phyloP scores from a whole-genome alignment of 2,797 vertebrate genomes.

The Smutsia temminckii region DNA sequence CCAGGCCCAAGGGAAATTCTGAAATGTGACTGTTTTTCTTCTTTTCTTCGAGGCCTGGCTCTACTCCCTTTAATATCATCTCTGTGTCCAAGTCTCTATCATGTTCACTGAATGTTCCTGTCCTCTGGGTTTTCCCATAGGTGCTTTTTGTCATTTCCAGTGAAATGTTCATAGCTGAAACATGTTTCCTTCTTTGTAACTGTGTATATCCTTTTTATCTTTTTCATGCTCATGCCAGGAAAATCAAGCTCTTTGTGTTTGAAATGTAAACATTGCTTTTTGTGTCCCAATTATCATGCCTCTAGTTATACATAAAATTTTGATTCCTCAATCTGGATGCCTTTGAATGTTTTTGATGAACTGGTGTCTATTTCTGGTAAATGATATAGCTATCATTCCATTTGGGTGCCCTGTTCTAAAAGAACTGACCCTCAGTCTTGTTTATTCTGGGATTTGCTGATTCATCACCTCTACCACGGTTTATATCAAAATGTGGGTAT shows the following conservation, averaged over 20 bases:
- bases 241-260: constrained; percentile 64
- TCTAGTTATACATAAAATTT: constrained; percentile 58
- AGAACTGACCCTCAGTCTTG: background rate
- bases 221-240: constrained; percentile 61
- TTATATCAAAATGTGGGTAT: constrained; percentile 5
- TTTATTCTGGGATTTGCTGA: constrained; percentile 23
- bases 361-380: constrained; percentile 27
- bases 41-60: background rate
- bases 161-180: constrained; percentile 42
- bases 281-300: constrained; percentile 54
- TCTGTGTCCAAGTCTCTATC: background rate
- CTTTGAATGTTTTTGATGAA: constrained; percentile 19
- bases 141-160: constrained; percentile 47
- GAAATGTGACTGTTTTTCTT: background rate
- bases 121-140: constrained; percentile 42
- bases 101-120: background rate
- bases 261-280: constrained; percentile 71
- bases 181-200: constrained; percentile 60
- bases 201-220: constrained; percentile 50
- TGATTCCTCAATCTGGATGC: constrained; percentile 52
- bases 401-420: background rate
- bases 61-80: background rate
- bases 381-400: background rate
- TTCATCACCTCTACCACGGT: background rate
- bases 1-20: background rate